Evolutionary conservation across 2,888 invertebrate species (phyloP).

Genomic region (Apantesis nais): DNA sequence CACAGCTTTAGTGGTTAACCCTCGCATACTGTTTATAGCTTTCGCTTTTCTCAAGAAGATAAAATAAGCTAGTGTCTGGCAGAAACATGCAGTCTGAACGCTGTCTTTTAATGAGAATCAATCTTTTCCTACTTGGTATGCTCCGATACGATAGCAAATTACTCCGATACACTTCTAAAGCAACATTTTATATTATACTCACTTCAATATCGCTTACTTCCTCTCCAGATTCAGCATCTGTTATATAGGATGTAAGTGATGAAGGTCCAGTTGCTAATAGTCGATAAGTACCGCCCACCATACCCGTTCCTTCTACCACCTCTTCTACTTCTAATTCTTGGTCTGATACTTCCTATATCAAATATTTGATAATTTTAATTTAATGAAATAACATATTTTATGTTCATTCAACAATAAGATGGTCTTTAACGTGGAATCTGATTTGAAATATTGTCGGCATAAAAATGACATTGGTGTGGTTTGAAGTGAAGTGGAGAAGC

Average conservation of each 20-base stretch:
- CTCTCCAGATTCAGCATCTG: conserved; percentile 67
- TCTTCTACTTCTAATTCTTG: conserved; percentile 80
- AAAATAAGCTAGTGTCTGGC: not conserved
- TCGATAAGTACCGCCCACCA: conserved; percentile 79
- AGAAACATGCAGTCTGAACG: not conserved
- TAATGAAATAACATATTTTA: too few species aligned
- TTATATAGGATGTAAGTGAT: conserved; percentile 65
- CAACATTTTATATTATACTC: conserved; percentile 18
- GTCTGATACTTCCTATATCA: conserved; percentile 70
- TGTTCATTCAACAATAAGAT: not conserved
- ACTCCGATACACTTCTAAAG: not conserved
- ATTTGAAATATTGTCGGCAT: not conserved
- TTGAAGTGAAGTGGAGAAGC: not conserved
- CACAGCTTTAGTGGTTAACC: not conserved
- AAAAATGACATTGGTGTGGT: not conserved
- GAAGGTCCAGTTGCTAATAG: conserved; percentile 72
- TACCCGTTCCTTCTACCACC: conserved; percentile 74
- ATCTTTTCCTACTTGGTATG: not conserved
- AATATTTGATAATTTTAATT: conserved; percentile 7
- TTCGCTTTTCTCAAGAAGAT: not conserved
- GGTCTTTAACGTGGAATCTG: not conserved
- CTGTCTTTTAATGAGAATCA: not conserved
- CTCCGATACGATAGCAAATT: not conserved
- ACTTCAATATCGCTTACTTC: conserved; percentile 82
- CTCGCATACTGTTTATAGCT: not conserved